Conservation (phyloP, 2,888 invertebrate genomes). For the Uloborus plumipes region DNA sequence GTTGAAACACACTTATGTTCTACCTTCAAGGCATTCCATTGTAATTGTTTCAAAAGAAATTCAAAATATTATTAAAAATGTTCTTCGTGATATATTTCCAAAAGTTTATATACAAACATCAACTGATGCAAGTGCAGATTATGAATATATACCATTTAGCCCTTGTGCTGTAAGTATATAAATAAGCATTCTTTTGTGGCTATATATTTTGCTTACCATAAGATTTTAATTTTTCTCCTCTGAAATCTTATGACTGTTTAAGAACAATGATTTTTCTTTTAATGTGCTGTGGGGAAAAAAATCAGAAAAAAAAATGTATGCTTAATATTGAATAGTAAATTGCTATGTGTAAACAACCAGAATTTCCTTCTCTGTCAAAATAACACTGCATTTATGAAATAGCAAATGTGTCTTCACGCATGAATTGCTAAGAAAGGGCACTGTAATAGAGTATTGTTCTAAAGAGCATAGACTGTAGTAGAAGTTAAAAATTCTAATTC, state of each 20-base stretch:
- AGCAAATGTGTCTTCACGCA: too few species aligned
- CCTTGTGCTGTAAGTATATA: conserved; percentile 35
- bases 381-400: too few species aligned
- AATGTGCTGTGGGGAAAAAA: too few species aligned
- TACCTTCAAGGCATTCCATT: conserved; percentile 71
- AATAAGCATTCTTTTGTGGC: neutral
- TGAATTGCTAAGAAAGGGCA: too few species aligned
- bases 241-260: neutral
- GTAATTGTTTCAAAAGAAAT: conserved; percentile 73
- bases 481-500: too few species aligned
- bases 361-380: too few species aligned
- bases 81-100: conserved; percentile 68
- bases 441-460: too few species aligned
- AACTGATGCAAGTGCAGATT: conserved; percentile 9
- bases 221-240: neutral
- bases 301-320: too few species aligned
- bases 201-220: neutral
- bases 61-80: conserved; percentile 73
- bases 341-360: too few species aligned
- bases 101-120: conserved; percentile 67
- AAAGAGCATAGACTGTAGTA: too few species aligned
- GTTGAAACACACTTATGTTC: conserved; percentile 74
- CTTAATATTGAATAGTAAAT: too few species aligned
- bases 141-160: conserved; percentile 62
- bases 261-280: too few species aligned